Percentiles rank a stretch among this genome's conserved stretches.
Evolutionary conservation across 2,113 vertebrate species (phyloP).

Genomic region (Siphamia tubifer): DNA sequence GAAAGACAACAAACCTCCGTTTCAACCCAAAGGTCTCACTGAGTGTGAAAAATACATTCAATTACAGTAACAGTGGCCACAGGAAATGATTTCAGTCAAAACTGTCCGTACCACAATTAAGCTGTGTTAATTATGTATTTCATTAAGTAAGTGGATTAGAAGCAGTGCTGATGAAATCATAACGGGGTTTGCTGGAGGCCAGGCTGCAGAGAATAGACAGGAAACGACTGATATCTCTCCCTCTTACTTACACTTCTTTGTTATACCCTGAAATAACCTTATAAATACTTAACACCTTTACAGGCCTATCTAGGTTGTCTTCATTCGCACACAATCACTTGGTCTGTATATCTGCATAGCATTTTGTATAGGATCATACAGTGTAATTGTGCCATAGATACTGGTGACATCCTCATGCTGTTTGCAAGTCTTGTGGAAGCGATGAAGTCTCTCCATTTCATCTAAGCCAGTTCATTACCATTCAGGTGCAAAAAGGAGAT

Average conservation of each 20-base stretch:
- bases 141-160: constrained; percentile 98
- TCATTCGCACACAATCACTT: constrained; percentile 46
- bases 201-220: constrained; percentile 64
- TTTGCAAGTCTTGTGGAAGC: constrained; percentile 55
- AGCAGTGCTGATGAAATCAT: constrained; percentile 92
- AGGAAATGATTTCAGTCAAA: constrained; percentile 98
- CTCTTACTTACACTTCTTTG: constrained; percentile 44
- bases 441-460: constrained; percentile 61
- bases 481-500: constrained; percentile 77
- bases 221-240: constrained; percentile 64
- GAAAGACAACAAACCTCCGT: constrained; percentile 81
- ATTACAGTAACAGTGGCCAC: constrained; percentile 93
- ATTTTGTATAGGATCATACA: constrained; percentile 41
- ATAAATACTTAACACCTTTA: constrained; percentile 68
- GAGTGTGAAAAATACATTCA: constrained; percentile 93
- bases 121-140: constrained; percentile 99
- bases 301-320: constrained; percentile 54
- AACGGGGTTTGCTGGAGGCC: constrained; percentile 72
- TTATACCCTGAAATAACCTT: constrained; percentile 67
- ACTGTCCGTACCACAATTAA: constrained; percentile 96
- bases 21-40: constrained; percentile 84
- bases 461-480: constrained; percentile 71
- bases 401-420: constrained; percentile 64
- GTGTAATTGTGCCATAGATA: constrained; percentile 73
- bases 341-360: constrained; percentile 49